Evolutionary conservation across 2,113 vertebrate species (phyloP), one percentile per base, ranked within the genome.

Genomic region (Todiramphus saurophagus): DNA sequence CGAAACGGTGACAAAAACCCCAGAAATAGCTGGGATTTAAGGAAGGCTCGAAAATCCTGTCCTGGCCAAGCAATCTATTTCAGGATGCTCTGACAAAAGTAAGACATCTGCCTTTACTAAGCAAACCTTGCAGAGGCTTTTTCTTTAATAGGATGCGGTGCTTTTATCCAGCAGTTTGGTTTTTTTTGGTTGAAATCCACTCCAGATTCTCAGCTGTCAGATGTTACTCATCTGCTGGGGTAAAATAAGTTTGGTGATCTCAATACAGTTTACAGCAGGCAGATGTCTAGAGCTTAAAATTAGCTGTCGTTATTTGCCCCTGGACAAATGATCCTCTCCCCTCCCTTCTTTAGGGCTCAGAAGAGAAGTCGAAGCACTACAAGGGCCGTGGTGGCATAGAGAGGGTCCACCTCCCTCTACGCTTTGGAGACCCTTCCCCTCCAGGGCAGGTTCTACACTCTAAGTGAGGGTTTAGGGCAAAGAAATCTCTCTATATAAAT

Each of bases 191-290:
- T 77, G 81, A 91, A 89, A 92, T 84, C 62, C 83, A 73, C 16
- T 21, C 77, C 63, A 87, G 58, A 95, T 93, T 95, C 91, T 96
- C 96, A 96, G 94, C 95, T 96, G 95, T 96, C 70, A 79, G 91
- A 96, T 96, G 91, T 87, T 90, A 72, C 78, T 94, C 94, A 95
- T 96, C 55, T 56, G 4, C 75, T 76, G 39, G 69, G 69, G 87
- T 95, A 94, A 96, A 96, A 94, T 95, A 94, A 96, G 96, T 96
- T 89, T 46, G 80, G 89, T 96, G 95, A 97, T 93, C 94, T 96
- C 95, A 95, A 90, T 72, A 30, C 60, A 56, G 85, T 63, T 92
- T 43, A 48, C 56, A 93, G 76, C 20, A 9, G 85, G 76, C 94
- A 90, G 83, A 95, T 76, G 83, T 93, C 94, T 94, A 41, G 50